Evolutionary conservation across 1,140 invertebrate genomes (phyloP).

Genomic region (Drosophila erecta): DNA sequence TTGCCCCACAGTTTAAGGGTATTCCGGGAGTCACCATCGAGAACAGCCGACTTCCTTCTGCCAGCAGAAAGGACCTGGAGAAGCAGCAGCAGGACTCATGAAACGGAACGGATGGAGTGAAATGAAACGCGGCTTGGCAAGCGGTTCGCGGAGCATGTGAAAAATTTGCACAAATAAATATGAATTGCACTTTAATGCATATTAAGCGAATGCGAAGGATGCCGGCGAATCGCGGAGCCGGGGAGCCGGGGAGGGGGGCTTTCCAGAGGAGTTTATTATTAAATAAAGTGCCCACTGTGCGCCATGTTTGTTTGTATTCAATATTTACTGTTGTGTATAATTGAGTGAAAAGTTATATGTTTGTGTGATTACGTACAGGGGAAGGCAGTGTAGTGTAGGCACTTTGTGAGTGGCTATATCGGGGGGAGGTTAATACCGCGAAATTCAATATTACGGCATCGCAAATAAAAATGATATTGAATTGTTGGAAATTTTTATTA

Average conservation of each 20-base stretch:
- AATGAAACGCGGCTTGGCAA: slow-evolving; percentile 25
- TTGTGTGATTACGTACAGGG: slow-evolving; percentile 62
- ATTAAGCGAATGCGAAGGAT: slow-evolving; percentile 66
- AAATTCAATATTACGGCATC: slow-evolving; percentile 72
- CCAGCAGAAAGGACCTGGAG: neutral
- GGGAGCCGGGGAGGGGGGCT: slow-evolving; percentile 3
- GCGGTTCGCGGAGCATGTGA: slow-evolving; percentile 54
- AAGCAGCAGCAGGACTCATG: slow-evolving; percentile 14
- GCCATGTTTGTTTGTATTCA: slow-evolving; percentile 70
- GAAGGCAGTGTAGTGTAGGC: neutral
- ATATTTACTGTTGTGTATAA: slow-evolving; percentile 83
- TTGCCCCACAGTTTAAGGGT: slow-evolving; percentile 1
- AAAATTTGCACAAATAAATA: slow-evolving; percentile 83
- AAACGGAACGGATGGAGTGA: slow-evolving; percentile 30
- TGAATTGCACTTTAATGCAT: slow-evolving; percentile 83
- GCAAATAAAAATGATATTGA: slow-evolving; percentile 81
- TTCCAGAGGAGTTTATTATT: slow-evolving; percentile 69
- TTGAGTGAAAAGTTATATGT: slow-evolving; percentile 81
- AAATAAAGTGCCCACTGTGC: slow-evolving; percentile 77
- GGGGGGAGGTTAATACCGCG: slow-evolving; percentile 4
- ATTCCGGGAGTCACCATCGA: neutral
- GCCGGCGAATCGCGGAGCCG: slow-evolving; percentile 1
- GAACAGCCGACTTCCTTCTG: neutral
- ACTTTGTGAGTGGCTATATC: neutral
- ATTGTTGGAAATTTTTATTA: slow-evolving; percentile 78